Evolutionary conservation across 2,888 invertebrate genomes (phyloP), one percentile per base, ranked within the genome.

Genomic region (Temnothorax unifasciatus): DNA sequence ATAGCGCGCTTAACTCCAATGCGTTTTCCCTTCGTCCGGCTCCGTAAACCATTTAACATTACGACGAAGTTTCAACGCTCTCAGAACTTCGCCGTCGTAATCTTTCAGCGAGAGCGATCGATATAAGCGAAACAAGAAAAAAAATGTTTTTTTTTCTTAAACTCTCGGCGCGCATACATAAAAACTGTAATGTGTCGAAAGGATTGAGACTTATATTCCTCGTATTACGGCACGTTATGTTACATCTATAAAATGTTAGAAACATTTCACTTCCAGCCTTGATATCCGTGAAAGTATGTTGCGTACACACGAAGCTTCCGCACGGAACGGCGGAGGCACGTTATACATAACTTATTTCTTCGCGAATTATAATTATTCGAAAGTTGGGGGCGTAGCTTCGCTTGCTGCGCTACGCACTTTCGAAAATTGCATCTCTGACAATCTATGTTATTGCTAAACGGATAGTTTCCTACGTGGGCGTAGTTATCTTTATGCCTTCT

Each of bases 11-110:
- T 69, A 50, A 75, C 64, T 77, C 44, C 71, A 18, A 3, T n/a
- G 8, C 52, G 76, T 47, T 74, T 15, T 71, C 44, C 34, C 54
- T 54, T 44, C 73, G 21, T 61, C 54, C 75, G 29, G 29, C 50
- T 61, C 63, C 59, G 25, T 77, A 89, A 89, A 85, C 87, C 84
- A 79, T 82, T 86, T 86, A 82, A 73, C 64, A 59, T 82, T 75
- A 66, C 79, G 77, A 82, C 82, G n/a, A 63, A 83, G 77, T 82
- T 88, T 63, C 54, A 38, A 63, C 84, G 74, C 68, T 84, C 83
- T 52, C 52, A n/a, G 18, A 79, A 86, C 74, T 76, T 52, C 81
- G 13, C 5, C 29, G 5, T 44, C 11, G 50, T 79, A 79, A 81
- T 74, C 34, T 74, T 29, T 21, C 15, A 73, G 15, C 41, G 21